Conservation (phyloP, 2,888 invertebrate genomes). For the Ophion obscuratus region DNA sequence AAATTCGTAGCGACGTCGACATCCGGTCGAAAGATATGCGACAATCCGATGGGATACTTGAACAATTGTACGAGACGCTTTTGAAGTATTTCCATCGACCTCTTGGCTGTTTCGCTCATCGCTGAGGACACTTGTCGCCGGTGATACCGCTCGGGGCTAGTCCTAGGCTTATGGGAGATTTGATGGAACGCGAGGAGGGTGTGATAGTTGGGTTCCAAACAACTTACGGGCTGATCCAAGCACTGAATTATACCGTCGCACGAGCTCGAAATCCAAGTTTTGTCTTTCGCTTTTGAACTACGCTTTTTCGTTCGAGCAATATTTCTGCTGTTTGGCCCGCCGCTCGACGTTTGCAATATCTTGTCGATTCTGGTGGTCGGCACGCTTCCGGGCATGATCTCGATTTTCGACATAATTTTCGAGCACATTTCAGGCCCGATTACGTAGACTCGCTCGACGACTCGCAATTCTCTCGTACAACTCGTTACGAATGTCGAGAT, state of each 20-base stretch:
- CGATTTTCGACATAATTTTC: not conserved
- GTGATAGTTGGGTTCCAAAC: conserved; percentile 60
- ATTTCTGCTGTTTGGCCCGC: not conserved
- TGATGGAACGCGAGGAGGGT: conserved; percentile 67
- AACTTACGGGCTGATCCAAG: conserved; percentile 5
- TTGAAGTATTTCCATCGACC: conserved; percentile 68
- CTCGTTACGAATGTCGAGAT: conserved; percentile 67
- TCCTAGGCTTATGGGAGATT: conserved; percentile 48
- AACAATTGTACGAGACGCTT: conserved; percentile 77
- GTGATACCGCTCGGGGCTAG: not conserved
- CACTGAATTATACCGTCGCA: conserved; percentile 52
- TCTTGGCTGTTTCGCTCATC: conserved; percentile 1
- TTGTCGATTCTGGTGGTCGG: not conserved
- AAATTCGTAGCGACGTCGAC: not conserved
- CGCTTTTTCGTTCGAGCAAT: not conserved
- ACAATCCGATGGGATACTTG: conserved; percentile 78
- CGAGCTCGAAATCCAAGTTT: conserved; percentile 9
- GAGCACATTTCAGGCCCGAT: conserved; percentile 54
- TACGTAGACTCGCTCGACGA: conserved; percentile 65
- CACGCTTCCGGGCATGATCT: not conserved
- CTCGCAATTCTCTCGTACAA: conserved; percentile 57
- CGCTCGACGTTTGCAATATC: not conserved
- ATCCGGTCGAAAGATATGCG: conserved; percentile 62
- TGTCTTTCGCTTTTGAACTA: not conserved
- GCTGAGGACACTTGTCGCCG: not conserved